phyloP scores from a whole-genome alignment of 1,140 invertebrate genomes.

The Drosophila trapezifrons region DNA sequence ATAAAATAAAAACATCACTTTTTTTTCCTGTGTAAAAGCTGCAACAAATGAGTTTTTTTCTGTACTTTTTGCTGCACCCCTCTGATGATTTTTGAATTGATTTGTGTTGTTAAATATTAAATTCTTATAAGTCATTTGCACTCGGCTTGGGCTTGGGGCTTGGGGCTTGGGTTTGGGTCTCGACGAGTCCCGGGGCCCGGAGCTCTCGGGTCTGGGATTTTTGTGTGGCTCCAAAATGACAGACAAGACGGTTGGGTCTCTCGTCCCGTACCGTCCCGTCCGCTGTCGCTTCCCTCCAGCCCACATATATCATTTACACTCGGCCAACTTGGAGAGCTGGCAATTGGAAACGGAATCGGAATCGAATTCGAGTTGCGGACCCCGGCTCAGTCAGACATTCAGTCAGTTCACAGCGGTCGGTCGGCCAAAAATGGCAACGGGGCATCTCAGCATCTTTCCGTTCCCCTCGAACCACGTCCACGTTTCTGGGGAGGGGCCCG shows the following conservation, averaged over 20 bases:
- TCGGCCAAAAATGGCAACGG: conserved; percentile 74
- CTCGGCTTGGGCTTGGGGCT: conserved; percentile 43
- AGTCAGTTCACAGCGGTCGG: conserved; percentile 70
- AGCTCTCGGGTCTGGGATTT: conserved; percentile 39
- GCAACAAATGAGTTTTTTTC: conserved; percentile 74
- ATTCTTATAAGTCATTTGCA: conserved; percentile 84
- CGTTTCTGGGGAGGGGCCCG: conserved; percentile 15
- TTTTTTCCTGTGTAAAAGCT: conserved; percentile 25
- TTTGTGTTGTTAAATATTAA: conserved; percentile 84
- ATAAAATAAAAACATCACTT: no score
- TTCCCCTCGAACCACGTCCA: neutral
- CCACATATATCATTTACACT: conserved; percentile 81
- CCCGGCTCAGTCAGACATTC: conserved; percentile 47
- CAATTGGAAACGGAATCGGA: conserved; percentile 56
- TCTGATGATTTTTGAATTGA: conserved; percentile 83
- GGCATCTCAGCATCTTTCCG: conserved; percentile 24
- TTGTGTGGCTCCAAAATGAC: conserved; percentile 74
- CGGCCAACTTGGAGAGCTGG: conserved; percentile 40
- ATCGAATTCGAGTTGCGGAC: conserved; percentile 48
- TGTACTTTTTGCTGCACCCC: conserved; percentile 22
- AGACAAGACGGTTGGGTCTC: conserved; percentile 59
- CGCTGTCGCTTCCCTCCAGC: conserved; percentile 21
- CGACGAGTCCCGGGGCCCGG: conserved; percentile 12
- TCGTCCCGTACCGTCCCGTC: conserved; percentile 4
- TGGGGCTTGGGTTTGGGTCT: neutral